Base-by-base conservation (phyloP, 2,113 vertebrate genomes). In the Kryptolebias marmoratus region DNA sequence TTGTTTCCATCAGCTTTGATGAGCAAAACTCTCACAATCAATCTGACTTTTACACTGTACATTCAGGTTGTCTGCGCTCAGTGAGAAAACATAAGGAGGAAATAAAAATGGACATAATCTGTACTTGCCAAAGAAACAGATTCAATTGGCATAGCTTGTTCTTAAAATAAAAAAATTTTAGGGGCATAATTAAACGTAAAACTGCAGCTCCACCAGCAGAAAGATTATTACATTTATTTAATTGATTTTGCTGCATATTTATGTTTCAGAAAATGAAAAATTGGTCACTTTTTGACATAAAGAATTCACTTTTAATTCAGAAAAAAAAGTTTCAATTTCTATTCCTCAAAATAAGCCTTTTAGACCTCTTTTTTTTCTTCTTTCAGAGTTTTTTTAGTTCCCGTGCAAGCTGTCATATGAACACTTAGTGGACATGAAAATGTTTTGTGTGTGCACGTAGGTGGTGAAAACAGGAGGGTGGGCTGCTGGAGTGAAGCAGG, bases 331-430 rank as follows among this genome's bases (percentile, higher is more conserved):
- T 45, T 4, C 57, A 22, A 39, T 72, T 80, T 13, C 45, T 50
- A 75, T 79, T 73, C 47, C 44, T 80, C 49, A 58, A 79, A 85
- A 79, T 32, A 14, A 60, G 57, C 12, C 12, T 68, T 32, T 45
- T 27, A 64, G 60, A 13, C 22, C 12, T 22, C 44, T 50, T 61
- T 45, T 59, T 64, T 73, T 49, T 57, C 63, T 63, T 52, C 63
- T 45, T 28, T 58, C 48, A 3, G 7, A 18, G 7, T 45, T 7
- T 10, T 7, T 10, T 45, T 9, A 18, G 14, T 27, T 42, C 16
- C 6, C 12, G 0, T 42, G n/a, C 57, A 30, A 3, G 32, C 59
- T 16, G 7, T 69, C 31, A 60, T 15, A 15, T 54, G 45, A 22
- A 36, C 58, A n/a, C 11, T 32, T 59, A 54, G 22, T 50, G 48